A percentile compares a stretch with the other conserved stretches of the same genome.
These are phyloP conservation scores for Bicyclus anynana DNA, from an alignment of 1,140 invertebrate genomes.

Conservation along the genomic window DNA sequence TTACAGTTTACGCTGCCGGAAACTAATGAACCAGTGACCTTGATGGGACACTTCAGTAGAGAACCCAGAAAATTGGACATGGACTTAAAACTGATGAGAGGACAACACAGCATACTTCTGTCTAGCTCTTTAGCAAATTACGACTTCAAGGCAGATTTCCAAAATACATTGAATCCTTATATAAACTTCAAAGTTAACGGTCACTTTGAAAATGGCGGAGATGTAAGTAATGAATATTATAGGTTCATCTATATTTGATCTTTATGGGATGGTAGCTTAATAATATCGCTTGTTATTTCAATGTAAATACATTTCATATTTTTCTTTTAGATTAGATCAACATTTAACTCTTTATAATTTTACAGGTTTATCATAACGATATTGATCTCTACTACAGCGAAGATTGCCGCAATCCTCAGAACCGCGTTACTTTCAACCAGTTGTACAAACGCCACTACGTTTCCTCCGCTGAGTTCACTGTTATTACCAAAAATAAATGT, in stretches of 20 bases:
- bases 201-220: slow-evolving; percentile 43
- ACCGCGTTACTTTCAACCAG: slow-evolving; percentile 76
- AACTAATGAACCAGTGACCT: neutral
- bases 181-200: slow-evolving; percentile 77
- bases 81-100: slow-evolving; percentile 77
- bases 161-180: slow-evolving; percentile 77
- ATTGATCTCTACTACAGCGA: slow-evolving; percentile 80
- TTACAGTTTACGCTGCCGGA: slow-evolving; percentile 2
- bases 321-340: too few relatives aligned
- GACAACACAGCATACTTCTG: slow-evolving; percentile 67
- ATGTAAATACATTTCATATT: too few relatives aligned
- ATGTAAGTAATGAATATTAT: slow-evolving; percentile 40
- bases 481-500: slow-evolving; percentile 69
- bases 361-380: slow-evolving; percentile 72
- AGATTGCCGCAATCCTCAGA: slow-evolving; percentile 78
- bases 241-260: too few relatives aligned
- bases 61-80: slow-evolving; percentile 56
- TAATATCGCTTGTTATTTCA: too few relatives aligned
- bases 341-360: slow-evolving; percentile 3
- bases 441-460: slow-evolving; percentile 57
- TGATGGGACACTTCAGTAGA: slow-evolving; percentile 69
- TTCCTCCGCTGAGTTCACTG: slow-evolving; percentile 41
- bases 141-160: slow-evolving; percentile 69
- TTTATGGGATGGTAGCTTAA: too few relatives aligned
- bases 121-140: slow-evolving; percentile 58